Conservation (phyloP, 2,113 vertebrate species). For the Odocoileus hemionus region DNA sequence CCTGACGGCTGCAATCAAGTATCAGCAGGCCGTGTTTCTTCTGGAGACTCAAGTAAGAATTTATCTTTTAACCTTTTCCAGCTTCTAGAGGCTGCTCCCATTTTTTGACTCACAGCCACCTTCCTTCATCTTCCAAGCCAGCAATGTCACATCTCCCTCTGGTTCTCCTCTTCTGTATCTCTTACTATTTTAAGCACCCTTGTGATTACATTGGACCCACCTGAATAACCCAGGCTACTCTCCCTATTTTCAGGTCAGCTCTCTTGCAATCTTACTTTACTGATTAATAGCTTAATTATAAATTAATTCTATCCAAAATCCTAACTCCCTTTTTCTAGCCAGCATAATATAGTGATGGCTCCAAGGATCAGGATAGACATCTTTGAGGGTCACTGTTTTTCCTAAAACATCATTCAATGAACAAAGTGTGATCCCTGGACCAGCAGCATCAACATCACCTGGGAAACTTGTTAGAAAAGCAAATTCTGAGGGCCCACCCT, state of each 20-base stretch:
- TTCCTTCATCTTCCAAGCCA: neutral
- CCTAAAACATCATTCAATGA: neutral
- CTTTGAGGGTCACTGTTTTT: neutral
- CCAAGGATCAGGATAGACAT: neutral
- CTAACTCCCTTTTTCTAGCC: neutral
- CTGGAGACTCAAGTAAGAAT: neutral
- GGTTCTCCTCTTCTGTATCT: neutral
- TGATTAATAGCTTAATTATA: neutral
- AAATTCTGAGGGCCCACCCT: neutral
- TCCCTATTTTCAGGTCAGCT: neutral
- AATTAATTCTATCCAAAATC: neutral
- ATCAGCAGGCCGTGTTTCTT: neutral
- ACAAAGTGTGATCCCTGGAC: neutral
- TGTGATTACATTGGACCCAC: neutral
- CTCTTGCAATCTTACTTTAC: neutral
- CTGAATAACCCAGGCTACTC: neutral
- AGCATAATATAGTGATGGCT: neutral
- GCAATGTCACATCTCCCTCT: neutral
- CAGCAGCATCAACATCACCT: neutral
- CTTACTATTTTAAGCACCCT: neutral
- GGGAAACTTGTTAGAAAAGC: neutral
- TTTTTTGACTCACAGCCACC: neutral
- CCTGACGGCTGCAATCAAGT: neutral
- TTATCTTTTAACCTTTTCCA: neutral
- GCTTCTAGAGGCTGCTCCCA: neutral